Percentiles rank a stretch among this genome's conserved stretches.
Evolutionary conservation across 2,113 vertebrate species (phyloP).

Genomic region (Microtus ochrogaster): DNA sequence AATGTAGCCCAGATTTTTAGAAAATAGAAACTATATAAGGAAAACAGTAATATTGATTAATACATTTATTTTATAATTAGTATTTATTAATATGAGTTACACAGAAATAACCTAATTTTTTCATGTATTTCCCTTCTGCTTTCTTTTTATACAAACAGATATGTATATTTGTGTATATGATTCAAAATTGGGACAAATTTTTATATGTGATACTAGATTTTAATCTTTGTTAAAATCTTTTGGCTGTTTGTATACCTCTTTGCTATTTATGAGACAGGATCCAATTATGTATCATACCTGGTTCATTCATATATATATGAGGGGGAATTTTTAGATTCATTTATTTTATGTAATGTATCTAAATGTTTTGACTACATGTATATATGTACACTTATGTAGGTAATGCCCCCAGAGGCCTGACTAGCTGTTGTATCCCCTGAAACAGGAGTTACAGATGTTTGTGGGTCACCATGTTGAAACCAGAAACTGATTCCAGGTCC

Average conservation of each 20-base stretch:
- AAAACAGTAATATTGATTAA: not conserved
- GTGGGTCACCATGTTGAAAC: not conserved
- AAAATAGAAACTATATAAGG: conserved; percentile 15
- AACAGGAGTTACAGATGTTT: not conserved
- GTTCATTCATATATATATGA: too few relatives aligned
- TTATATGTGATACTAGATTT: not conserved
- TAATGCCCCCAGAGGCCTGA: not conserved
- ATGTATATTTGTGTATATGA: not conserved
- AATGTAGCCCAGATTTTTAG: not conserved
- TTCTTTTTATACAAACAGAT: not conserved
- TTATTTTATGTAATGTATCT: not conserved
- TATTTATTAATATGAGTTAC: not conserved
- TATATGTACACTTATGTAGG: too few relatives aligned
- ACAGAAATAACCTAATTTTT: not conserved
- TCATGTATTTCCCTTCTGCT: not conserved
- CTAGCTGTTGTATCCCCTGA: not conserved
- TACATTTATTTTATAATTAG: not conserved
- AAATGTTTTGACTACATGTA: not conserved
- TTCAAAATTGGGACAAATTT: not conserved
- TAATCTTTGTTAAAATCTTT: not conserved
- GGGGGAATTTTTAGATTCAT: not conserved
- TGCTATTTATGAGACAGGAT: not conserved
- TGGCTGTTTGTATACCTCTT: not conserved
- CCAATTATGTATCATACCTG: not conserved
- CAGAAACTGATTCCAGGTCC: not conserved